Percentiles rank a stretch among this genome's conserved stretches.
phyloP scores from a whole-genome alignment of 2,797 vertebrate genomes.

The Neoniphon sammara region DNA sequence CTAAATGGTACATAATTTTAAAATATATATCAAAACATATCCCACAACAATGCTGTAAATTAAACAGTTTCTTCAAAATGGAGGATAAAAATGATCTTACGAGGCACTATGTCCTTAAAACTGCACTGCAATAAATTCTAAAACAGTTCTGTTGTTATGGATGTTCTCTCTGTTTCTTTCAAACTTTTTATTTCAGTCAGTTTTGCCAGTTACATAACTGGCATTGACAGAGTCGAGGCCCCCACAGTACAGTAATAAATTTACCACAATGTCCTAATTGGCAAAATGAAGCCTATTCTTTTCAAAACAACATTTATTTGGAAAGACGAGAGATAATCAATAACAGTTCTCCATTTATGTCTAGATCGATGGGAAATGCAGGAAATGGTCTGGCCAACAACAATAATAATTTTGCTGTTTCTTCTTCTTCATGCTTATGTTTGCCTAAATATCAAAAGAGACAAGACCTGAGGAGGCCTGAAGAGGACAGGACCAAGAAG shows the following conservation, averaged over 20 bases:
- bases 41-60: conserved; percentile 15
- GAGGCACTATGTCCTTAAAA: conserved; percentile 40
- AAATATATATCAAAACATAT: conserved; percentile 25
- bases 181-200: conserved; percentile 23
- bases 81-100: conserved; percentile 55
- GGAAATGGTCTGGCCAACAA: conserved; percentile 30
- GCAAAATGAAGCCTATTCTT: conserved; percentile 55
- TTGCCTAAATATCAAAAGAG: conserved; percentile 1
- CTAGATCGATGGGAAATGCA: conserved; percentile 54
- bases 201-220: conserved; percentile 33
- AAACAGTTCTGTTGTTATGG: conserved; percentile 28
- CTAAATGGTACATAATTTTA: conserved; percentile 10
- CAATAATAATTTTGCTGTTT: conserved; percentile 46
- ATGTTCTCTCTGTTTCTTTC: conserved; percentile 41
- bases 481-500: not conserved
- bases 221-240: conserved; percentile 17
- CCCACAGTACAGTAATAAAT: conserved; percentile 36
- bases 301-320: conserved; percentile 62
- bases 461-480: too few species aligned
- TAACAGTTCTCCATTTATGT: conserved; percentile 45
- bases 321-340: conserved; percentile 45
- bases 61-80: conserved; percentile 40
- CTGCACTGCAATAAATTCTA: conserved; percentile 24
- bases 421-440: conserved; percentile 1
- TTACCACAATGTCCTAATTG: conserved; percentile 49